Conservation (phyloP, 2,797 vertebrate genomes). For the Sebastes oblongus region DNA sequence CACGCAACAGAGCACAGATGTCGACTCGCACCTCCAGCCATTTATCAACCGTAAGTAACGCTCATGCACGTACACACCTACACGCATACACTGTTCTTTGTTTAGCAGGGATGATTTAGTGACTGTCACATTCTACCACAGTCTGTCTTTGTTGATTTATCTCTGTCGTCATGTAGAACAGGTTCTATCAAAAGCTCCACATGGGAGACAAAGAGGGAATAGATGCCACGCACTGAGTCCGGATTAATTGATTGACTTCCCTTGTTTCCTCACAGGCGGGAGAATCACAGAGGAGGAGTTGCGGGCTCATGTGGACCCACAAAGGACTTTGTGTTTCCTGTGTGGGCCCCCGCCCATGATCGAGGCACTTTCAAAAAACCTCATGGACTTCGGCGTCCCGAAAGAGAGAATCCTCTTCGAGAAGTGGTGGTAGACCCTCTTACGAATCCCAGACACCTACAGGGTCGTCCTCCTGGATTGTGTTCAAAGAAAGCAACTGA, state of each 20-base stretch:
- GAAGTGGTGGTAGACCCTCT: constrained; percentile 93
- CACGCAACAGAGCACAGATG: constrained; percentile 85
- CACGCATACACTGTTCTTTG: background rate
- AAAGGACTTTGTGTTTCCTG: constrained; percentile 90
- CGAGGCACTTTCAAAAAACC: constrained; percentile 86
- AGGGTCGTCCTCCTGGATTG: background rate
- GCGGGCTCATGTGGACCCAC: constrained; percentile 77
- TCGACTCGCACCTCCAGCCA: constrained; percentile 84
- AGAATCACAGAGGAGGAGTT: constrained; percentile 88
- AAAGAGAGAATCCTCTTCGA: constrained; percentile 90
- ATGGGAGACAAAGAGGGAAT: background rate
- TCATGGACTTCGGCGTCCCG: constrained; percentile 82
- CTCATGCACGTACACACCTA: background rate
- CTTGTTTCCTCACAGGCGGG: constrained; percentile 80
- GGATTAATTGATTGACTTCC: constrained; percentile 24
- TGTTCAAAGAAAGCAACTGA: background rate
- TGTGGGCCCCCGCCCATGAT: constrained; percentile 98
- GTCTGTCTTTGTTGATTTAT: constrained; percentile 48
- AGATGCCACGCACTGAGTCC: background rate
- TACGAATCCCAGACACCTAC: background rate
- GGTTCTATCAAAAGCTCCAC: constrained; percentile 8
- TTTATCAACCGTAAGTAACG: constrained; percentile 83
- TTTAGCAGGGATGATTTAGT: constrained; percentile 29
- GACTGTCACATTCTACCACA: constrained; percentile 27
- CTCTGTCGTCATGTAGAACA: constrained; percentile 23